Evolutionary conservation across 2,113 vertebrate genomes (phyloP).

Genomic region (Silurus meridionalis): DNA sequence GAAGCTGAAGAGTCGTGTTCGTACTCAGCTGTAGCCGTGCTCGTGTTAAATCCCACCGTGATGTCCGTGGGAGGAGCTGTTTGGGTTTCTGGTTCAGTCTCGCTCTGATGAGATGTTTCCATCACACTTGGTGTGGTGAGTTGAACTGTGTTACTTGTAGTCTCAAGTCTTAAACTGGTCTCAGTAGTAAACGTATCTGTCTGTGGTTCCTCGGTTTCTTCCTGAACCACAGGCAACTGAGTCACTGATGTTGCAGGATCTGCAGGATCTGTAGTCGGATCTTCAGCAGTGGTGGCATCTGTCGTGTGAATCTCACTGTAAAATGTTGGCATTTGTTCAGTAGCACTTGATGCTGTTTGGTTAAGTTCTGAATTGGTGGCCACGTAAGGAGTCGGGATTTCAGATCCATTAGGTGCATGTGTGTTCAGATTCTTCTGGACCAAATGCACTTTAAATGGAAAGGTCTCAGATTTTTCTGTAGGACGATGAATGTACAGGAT

Average conservation of each 20-base stretch:
- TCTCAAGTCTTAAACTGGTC: conserved; percentile 29
- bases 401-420: not conserved
- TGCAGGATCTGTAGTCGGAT: conserved; percentile 23
- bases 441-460: conserved; percentile 45
- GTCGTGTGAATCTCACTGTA: conserved; percentile 11
- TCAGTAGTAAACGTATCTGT: conserved; percentile 32
- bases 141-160: conserved; percentile 25
- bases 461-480: conserved; percentile 40
- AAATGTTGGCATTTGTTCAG: conserved; percentile 32
- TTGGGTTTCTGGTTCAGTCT: conserved; percentile 23
- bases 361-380: conserved; percentile 56
- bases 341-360: conserved; percentile 41
- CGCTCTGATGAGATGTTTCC: conserved; percentile 2
- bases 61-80: conserved; percentile 8
- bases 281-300: conserved; percentile 37
- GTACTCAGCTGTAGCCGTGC: not conserved
- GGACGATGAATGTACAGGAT: conserved; percentile 61
- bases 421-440: conserved; percentile 52
- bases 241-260: conserved; percentile 60
- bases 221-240: conserved; percentile 57
- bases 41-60: conserved; percentile 14
- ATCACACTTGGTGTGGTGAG: conserved; percentile 2
- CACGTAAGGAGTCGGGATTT: conserved; percentile 39
- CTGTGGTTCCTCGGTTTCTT: conserved; percentile 37
- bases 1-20: not conserved